Evolutionary conservation across 2,888 invertebrate species (phyloP).

Genomic region (Camptogramma bilineatum): DNA sequence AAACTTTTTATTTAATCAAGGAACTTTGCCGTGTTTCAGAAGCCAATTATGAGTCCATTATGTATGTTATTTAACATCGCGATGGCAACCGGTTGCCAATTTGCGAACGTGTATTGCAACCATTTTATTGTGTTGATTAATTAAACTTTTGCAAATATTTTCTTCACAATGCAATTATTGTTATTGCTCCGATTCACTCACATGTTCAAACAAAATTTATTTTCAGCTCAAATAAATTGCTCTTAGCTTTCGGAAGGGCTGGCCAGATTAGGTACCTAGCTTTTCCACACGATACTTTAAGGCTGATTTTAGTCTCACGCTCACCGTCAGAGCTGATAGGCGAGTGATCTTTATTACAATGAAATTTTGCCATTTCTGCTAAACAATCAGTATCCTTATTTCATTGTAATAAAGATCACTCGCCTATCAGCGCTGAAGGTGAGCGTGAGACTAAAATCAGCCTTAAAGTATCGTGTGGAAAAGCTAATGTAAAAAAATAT

Average conservation of each 20-base stretch:
- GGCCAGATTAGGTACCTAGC: background rate
- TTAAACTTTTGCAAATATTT: background rate
- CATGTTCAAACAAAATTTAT: background rate
- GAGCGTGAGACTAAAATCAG: too few species aligned
- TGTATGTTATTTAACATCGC: background rate
- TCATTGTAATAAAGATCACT: too few species aligned
- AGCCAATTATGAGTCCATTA: constrained; percentile 13
- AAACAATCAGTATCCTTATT: too few species aligned
- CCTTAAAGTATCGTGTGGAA: too few species aligned
- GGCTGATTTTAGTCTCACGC: too few species aligned
- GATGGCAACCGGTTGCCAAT: background rate
- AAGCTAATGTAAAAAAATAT: too few species aligned
- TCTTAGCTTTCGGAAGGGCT: background rate
- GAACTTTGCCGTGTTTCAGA: background rate
- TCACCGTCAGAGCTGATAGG: too few species aligned
- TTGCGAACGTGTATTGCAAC: background rate
- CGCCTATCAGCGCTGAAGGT: too few species aligned
- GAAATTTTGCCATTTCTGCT: too few species aligned
- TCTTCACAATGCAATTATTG: background rate
- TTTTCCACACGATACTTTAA: too few species aligned
- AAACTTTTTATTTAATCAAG: constrained; percentile 12
- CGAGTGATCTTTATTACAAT: too few species aligned
- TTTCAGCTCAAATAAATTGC: background rate
- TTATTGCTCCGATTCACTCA: background rate
- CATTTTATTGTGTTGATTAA: too few species aligned